phyloP scores from a whole-genome alignment of 2,113 vertebrate genomes.

The Osmerus mordax region DNA sequence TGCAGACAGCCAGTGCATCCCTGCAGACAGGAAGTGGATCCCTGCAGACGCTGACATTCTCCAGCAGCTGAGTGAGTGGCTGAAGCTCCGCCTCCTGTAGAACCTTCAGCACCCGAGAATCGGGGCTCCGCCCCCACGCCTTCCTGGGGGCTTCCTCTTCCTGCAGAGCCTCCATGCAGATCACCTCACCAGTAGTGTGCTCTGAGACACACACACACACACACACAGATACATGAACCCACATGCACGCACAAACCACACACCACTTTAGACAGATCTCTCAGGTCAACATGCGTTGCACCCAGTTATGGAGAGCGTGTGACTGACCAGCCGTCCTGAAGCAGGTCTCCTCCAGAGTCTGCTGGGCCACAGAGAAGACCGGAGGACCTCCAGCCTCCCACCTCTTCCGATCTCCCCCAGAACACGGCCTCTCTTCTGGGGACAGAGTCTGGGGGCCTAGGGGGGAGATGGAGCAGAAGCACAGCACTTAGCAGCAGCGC shows the following conservation, averaged over 20 bases:
- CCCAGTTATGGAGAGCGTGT: neutral
- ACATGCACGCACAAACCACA: conserved; percentile 1
- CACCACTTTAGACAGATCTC: neutral
- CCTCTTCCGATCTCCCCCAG: conserved; percentile 82
- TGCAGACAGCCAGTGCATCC: conserved; percentile 2
- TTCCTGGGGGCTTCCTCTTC: conserved; percentile 75
- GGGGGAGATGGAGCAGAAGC: neutral
- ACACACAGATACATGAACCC: neutral
- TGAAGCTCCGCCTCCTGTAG: conserved; percentile 86
- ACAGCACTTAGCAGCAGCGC: no score
- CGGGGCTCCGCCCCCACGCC: conserved; percentile 80
- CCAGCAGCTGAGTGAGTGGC: conserved; percentile 79
- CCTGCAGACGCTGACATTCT: conserved; percentile 51
- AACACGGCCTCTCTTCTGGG: conserved; percentile 50
- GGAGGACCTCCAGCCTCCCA: conserved; percentile 81
- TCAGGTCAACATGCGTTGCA: neutral
- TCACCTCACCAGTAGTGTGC: conserved; percentile 78
- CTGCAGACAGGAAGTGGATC: neutral
- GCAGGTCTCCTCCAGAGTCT: conserved; percentile 79
- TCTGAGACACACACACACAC: conserved; percentile 56
- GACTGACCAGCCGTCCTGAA: conserved; percentile 72
- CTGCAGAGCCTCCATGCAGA: conserved; percentile 71
- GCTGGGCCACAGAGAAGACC: conserved; percentile 75
- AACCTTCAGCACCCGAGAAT: conserved; percentile 78
- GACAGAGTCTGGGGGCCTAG: conserved; percentile 38